Evolutionary conservation across 64 coral and sea anemone genomes (phyloP).

Genomic region (Montipora sp.): DNA sequence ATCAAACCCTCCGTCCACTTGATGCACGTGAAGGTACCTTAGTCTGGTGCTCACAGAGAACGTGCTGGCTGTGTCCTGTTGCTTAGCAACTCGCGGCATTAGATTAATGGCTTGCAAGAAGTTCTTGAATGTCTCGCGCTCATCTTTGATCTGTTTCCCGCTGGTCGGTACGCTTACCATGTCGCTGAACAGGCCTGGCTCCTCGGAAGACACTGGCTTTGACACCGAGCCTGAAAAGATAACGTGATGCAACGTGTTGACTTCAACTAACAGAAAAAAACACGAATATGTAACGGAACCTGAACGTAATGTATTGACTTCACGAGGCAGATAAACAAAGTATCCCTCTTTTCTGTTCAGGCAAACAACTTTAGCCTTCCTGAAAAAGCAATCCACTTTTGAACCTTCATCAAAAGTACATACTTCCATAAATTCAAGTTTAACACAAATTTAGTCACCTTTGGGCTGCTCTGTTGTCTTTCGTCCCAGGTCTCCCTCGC

Average conservation of each 20-base stretch:
- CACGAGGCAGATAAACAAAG: too few relatives aligned
- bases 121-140: constrained; percentile 92
- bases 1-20: constrained; percentile 84
- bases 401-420: neutral
- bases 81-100: constrained; percentile 69
- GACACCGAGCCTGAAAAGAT: neutral
- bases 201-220: neutral
- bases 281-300: too few relatives aligned
- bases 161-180: constrained; percentile 99
- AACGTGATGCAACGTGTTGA: neutral
- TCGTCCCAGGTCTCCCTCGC: neutral
- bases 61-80: constrained; percentile 70
- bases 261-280: neutral
- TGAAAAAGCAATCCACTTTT: neutral
- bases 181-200: constrained; percentile 59
- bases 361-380: neutral
- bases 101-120: constrained; percentile 86
- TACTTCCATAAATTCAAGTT: neutral
- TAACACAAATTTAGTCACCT: neutral
- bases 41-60: constrained; percentile 76
- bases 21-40: constrained; percentile 82
- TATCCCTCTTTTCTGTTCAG: neutral
- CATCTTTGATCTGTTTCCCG: constrained; percentile 98
- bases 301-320: too few relatives aligned
- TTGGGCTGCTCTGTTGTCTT: constrained; percentile 8